These are phyloP conservation scores for Chaetodon auriga DNA, from an alignment of 2,113 vertebrate genomes.

Conservation along the genomic window DNA sequence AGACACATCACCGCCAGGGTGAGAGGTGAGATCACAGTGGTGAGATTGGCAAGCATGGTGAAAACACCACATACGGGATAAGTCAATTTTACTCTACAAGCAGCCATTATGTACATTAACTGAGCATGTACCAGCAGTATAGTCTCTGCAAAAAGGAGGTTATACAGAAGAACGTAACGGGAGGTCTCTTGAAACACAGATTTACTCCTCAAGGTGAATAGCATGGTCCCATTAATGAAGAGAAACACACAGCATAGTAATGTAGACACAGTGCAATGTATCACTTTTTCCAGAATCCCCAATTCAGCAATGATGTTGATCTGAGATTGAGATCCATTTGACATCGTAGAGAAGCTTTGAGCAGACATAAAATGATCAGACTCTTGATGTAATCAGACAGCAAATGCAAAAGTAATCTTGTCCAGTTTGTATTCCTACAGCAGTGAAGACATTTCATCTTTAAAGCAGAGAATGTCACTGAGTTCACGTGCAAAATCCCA, in stretches of 20 bases:
- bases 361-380: too few relatives aligned
- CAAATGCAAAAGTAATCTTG: background rate
- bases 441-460: background rate
- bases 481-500: background rate
- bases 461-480: background rate
- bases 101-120: conserved; percentile 36
- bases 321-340: too few relatives aligned
- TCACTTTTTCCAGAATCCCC: too few relatives aligned
- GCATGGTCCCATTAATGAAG: conserved; percentile 43
- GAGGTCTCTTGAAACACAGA: conserved; percentile 47
- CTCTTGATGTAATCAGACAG: too few relatives aligned
- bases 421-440: background rate
- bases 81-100: background rate
- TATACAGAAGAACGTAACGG: conserved; percentile 68
- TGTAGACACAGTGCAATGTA: background rate
- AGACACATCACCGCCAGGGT: conserved; percentile 76
- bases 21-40: conserved; percentile 54
- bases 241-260: conserved; percentile 26
- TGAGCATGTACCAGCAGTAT: conserved; percentile 36
- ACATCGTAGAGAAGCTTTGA: too few relatives aligned
- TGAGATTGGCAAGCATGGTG: background rate
- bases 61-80: conserved; percentile 53
- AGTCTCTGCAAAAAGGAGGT: conserved; percentile 69
- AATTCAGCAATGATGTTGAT: too few relatives aligned
- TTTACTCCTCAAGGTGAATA: conserved; percentile 55